Conservation (phyloP, 1,140 invertebrate species). For the Ceratina calcarata region DNA sequence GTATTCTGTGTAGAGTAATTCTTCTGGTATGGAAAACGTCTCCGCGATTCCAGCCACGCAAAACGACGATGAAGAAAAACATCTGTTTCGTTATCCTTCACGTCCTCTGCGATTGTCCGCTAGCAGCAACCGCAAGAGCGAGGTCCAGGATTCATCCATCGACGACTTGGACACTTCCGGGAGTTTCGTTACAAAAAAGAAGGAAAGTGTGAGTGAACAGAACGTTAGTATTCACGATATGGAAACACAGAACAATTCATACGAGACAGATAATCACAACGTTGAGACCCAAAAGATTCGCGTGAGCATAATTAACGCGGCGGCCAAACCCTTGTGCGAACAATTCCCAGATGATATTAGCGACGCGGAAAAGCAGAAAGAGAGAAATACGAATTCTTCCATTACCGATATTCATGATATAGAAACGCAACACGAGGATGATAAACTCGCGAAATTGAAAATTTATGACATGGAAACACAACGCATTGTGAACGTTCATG, state of each 20-base stretch:
- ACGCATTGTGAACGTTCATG: constrained; percentile 33
- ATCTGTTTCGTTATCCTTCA: constrained; percentile 41
- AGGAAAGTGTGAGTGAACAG: constrained; percentile 2
- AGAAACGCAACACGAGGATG: constrained; percentile 27
- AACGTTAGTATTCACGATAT: constrained; percentile 34
- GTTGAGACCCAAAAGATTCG: constrained; percentile 45
- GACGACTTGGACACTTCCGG: constrained; percentile 9
- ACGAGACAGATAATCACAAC: constrained; percentile 35
- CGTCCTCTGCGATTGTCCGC: background rate
- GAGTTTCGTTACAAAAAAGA: background rate
- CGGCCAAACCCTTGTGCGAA: background rate
- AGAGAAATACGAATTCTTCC: no score
- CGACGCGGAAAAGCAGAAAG: no score
- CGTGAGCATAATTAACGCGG: background rate
- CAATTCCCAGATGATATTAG: no score
- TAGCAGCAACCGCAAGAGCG: background rate
- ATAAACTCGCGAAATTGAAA: background rate
- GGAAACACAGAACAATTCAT: constrained; percentile 36
- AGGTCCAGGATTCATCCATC: background rate
- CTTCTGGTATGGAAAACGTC: constrained; percentile 34
- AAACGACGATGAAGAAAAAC: background rate
- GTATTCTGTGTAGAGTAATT: constrained; percentile 46
- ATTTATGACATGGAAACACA: no score
- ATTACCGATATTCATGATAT: constrained; percentile 25
- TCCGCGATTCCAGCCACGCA: constrained; percentile 63